A percentile compares a stretch with the other conserved stretches of the same genome.
Conservation (phyloP, 2,888 invertebrate species). For the Carcina quercana region DNA sequence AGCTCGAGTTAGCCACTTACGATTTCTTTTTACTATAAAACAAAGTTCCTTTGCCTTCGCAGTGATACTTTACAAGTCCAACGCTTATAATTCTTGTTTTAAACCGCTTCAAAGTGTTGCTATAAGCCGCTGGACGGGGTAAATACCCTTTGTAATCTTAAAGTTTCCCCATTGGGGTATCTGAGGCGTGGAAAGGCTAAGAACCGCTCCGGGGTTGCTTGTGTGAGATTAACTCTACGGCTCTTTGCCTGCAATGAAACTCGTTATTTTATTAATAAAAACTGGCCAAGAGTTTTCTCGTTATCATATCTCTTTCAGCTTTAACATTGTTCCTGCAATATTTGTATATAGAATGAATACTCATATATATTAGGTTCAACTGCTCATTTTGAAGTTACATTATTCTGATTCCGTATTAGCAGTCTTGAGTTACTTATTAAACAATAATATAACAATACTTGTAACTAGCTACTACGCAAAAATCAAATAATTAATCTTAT, state of each 20-base stretch:
- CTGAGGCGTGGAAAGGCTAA: conserved; percentile 17
- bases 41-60: neutral
- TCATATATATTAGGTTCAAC: no score
- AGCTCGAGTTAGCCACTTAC: no score
- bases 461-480: no score
- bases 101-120: conserved; percentile 7
- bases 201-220: conserved; percentile 6
- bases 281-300: neutral
- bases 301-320: conserved; percentile 2
- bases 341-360: no score
- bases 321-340: no score
- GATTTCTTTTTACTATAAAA: no score
- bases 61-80: neutral
- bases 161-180: conserved; percentile 24
- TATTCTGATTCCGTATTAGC: no score
- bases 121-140: conserved; percentile 13
- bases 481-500: no score
- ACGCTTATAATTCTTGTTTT: conserved; percentile 2
- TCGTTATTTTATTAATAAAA: conserved; percentile 8
- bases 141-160: conserved; percentile 22
- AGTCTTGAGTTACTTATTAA: no score
- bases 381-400: no score
- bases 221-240: conserved; percentile 10
- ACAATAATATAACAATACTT: no score
- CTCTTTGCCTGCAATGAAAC: conserved; percentile 3